A percentile compares a stretch with the other conserved stretches of the same genome.
phyloP scores from a whole-genome alignment of 23 tunicate genomes.

The Styela plicata region DNA sequence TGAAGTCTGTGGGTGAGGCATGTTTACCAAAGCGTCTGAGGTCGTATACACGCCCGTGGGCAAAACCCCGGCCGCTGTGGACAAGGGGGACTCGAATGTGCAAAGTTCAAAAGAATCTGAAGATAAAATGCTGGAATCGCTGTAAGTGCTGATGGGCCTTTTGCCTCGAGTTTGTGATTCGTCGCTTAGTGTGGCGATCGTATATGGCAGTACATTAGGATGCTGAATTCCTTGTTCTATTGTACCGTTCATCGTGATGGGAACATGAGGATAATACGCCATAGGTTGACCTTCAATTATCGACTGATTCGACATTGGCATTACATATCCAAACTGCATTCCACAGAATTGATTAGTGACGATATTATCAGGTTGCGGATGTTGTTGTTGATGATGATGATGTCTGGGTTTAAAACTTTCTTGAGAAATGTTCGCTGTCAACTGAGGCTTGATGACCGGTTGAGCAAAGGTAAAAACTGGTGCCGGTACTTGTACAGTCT shows the following conservation, averaged over 20 bases:
- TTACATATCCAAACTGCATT: background rate
- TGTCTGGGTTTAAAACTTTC: background rate
- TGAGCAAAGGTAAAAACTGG: slow-evolving; percentile 7
- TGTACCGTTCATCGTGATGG: background rate
- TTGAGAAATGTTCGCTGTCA: background rate
- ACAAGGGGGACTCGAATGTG: slow-evolving; percentile 30
- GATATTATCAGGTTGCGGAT: background rate
- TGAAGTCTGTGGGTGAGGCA: background rate
- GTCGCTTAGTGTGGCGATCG: slow-evolving; percentile 30
- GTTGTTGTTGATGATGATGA: background rate
- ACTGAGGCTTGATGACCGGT: background rate
- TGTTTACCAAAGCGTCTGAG: background rate
- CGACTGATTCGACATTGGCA: background rate
- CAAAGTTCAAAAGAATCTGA: slow-evolving; percentile 77
- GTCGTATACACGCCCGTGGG: background rate
- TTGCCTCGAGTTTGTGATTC: slow-evolving; percentile 50
- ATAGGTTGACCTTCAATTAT: background rate
- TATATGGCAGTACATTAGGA: slow-evolving; percentile 2
- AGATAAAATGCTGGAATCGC: slow-evolving; percentile 74
- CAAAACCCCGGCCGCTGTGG: background rate
- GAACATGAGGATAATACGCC: background rate
- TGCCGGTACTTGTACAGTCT: background rate
- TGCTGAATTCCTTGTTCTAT: background rate
- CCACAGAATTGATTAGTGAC: background rate
- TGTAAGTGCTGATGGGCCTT: slow-evolving; percentile 73